Base-by-base conservation (phyloP, 2,113 vertebrate species). In the Carassius gibelio region DNA sequence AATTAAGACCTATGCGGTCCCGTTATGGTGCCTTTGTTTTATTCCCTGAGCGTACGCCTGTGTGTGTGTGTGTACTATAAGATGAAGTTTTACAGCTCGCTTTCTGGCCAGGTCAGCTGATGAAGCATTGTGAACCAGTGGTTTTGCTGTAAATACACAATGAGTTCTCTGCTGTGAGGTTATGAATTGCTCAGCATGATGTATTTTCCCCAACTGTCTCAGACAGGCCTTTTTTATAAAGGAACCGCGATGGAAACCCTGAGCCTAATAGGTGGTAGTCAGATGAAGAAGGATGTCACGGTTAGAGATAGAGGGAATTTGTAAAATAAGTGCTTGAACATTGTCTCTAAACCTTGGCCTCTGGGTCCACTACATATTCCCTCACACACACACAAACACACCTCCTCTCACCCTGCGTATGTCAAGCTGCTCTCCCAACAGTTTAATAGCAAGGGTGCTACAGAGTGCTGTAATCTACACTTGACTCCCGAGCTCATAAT, bases 1-100 rank as follows among this genome's bases (percentile, higher is more conserved):
- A 91, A 92, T 94, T 94, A 93, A 93, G 93, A 93, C 89, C 85
- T 71, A 80, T 86, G 90, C 74, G 82, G 87, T 82, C 88, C 86
- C 5, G 75, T 86, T 88, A 87, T 89, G 87, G 87, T 81, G 89
- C 69, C 38, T 77, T 89, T 89, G 84, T 89, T 81, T 88, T 55
- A 82, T 82, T 82, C 75, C 52, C 36, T 84, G 21, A 61, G 55
- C 45, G 8, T 59, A 34, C 8, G 6, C 81, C 64, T 78, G 55
- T 83, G 48, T 82, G 72, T 74, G 38, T 75, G 74, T 79, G 75
- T 61, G 75, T 62, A 2, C 9, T 55, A 17, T 72, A 59, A 13
- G 77, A 57, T 74, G 45, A 57, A 86, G 86, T 85, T 89, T 87
- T 71, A 52, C 23, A 50, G 21, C n/a, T 48, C 50, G 76, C 55